Percentiles rank a stretch among this genome's conserved stretches.
Conservation (phyloP, 2,888 invertebrate species). For the Torymus texanus region DNA sequence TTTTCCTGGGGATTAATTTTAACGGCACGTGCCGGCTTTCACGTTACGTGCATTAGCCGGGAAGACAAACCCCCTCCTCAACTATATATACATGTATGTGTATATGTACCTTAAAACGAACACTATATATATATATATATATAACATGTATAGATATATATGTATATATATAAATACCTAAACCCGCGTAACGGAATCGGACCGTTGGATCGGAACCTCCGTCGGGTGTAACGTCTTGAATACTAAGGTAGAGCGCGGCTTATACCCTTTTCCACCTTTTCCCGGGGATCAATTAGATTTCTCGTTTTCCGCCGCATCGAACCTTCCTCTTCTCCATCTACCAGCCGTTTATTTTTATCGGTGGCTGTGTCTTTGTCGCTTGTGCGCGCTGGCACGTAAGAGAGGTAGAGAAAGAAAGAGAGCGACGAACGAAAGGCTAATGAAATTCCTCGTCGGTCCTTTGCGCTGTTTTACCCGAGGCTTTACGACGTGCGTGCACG, state of each 20-base stretch:
- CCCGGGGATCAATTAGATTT: slow-evolving; percentile 50
- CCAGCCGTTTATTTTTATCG: slow-evolving; percentile 20
- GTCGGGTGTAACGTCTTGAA: slow-evolving; percentile 24
- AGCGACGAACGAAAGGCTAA: slow-evolving; percentile 36
- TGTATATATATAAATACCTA: too few relatives aligned
- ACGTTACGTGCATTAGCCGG: slow-evolving; percentile 29
- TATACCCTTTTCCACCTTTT: not conserved
- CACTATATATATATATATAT: too few relatives aligned
- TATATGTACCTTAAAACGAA: too few relatives aligned
- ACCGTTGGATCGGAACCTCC: slow-evolving; percentile 34
- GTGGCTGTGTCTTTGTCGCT: slow-evolving; percentile 27
- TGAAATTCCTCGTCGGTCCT: slow-evolving; percentile 44
- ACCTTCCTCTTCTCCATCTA: not conserved
- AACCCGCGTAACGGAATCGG: not conserved
- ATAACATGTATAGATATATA: too few relatives aligned
- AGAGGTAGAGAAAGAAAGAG: slow-evolving; percentile 16
- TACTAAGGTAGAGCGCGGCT: slow-evolving; percentile 27
- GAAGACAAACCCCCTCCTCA: not conserved
- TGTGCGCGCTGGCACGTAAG: slow-evolving; percentile 2
- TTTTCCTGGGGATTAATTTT: slow-evolving; percentile 62
- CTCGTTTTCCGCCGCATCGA: slow-evolving; percentile 33
- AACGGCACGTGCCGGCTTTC: slow-evolving; percentile 54
- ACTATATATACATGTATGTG: not conserved
- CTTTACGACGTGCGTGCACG: not conserved
- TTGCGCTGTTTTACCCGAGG: not conserved